Evolutionary conservation across 2,888 invertebrate species (phyloP), one percentile per base, ranked within the genome.

Genomic region (Apeira syringaria): DNA sequence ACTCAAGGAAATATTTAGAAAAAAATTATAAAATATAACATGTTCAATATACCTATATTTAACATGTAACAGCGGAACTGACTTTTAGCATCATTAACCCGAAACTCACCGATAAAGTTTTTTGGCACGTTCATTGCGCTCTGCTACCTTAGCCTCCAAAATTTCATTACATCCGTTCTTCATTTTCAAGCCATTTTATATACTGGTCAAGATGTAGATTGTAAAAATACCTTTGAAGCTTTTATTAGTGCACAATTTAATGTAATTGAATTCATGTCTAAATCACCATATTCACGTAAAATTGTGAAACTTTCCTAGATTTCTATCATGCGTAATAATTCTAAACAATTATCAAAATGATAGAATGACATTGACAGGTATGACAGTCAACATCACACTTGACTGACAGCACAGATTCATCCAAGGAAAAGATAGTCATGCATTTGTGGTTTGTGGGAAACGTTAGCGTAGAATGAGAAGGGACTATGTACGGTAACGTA

Each of bases 111-210:
- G 79, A 81, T 89, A 90, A 53, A 89, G 72, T 73, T 89, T 90
- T 69, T 83, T 90, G 56, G 88, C 86, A 61, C 84, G 85, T 68
- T 90, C 90, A 68, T 70, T 69, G 62, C 84, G 84, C 61, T 90
- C 90, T 49, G 73, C 74, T 68, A 75, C 67, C 76, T 85, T 86
- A 67, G 81, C 78, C 71, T 86, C 87, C 63, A 78, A 74, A 74
- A 72, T 71, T 68, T 86, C 88, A 68, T 72, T 73, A 62, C 69
- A 71, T 68, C 71, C 83, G 76, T 80, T 84, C 79, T 80, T 87
- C 90, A 89, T 89, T 79, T 85, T 90, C 88, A 90, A 83, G 89
- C 77, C 90, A 90, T 90, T 79, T 78, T 86, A 74, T 47, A 43
- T 61, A 72, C 74, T 77, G 72, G 75, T 85, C 80, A 87, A 80